These are phyloP conservation scores for Sarcoramphus papa DNA, from an alignment of 2,797 vertebrate genomes.

Conservation along the genomic window DNA sequence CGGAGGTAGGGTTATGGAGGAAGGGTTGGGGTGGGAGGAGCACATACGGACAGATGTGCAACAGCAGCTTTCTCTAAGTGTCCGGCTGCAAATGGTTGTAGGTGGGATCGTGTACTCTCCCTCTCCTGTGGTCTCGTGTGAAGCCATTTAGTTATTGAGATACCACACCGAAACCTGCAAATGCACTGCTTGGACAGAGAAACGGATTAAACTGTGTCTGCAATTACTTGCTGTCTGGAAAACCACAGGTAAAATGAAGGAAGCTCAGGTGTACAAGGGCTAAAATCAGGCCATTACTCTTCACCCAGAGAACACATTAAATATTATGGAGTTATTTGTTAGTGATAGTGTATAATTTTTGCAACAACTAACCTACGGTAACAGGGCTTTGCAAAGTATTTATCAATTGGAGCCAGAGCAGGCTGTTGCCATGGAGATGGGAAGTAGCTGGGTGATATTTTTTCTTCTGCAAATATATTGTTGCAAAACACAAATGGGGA, in stretches of 20 bases:
- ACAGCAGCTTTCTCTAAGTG: background rate
- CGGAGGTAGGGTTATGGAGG: rapidly evolving
- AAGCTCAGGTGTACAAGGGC: background rate
- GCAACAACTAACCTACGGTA: background rate
- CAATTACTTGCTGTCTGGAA: background rate
- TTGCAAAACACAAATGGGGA: background rate
- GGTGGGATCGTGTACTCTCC: background rate
- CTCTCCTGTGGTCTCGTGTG: background rate
- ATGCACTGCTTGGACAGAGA: background rate
- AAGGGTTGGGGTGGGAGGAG: background rate
- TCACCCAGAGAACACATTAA: background rate
- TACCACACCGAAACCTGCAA: background rate
- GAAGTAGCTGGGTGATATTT: conserved; percentile 33
- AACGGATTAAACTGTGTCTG: background rate
- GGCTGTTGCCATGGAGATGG: conserved; percentile 71
- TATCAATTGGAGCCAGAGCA: conserved; percentile 41
- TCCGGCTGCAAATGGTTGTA: rapidly evolving
- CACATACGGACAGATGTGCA: background rate
- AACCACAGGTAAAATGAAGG: background rate
- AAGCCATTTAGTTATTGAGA: background rate
- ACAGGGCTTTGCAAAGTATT: conserved; percentile 10
- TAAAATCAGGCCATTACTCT: background rate
- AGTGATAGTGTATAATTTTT: background rate
- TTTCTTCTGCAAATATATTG: conserved; percentile 44
- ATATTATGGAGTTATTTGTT: background rate